phyloP scores from a whole-genome alignment of 2,113 vertebrate species.

The Lasiurus borealis region DNA sequence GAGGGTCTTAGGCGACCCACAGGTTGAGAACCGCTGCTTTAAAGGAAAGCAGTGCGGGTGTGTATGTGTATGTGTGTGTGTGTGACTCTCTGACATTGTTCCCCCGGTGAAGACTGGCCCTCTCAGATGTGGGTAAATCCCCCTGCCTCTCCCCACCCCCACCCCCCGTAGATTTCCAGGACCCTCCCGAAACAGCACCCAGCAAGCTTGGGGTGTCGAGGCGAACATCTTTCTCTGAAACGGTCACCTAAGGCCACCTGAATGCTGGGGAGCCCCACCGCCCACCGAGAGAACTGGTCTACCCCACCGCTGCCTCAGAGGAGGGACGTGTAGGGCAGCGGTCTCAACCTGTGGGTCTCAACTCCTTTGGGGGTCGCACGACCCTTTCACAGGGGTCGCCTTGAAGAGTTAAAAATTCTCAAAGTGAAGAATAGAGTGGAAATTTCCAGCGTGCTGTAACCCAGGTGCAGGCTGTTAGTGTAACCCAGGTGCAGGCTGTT shows the following conservation, averaged over 20 bases:
- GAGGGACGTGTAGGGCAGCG: background rate
- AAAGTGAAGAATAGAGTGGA: too few species aligned
- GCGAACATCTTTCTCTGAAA: background rate
- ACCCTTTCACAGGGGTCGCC: too few species aligned
- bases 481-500: too few species aligned
- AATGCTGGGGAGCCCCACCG: background rate
- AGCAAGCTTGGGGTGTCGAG: background rate
- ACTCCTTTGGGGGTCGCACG: too few species aligned
- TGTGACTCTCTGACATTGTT: background rate
- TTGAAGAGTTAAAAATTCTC: too few species aligned
- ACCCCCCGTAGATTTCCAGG: background rate
- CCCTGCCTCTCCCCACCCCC: too few species aligned
- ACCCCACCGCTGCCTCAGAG: accelerated
- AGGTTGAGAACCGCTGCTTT: too few species aligned
- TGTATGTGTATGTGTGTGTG: too few species aligned
- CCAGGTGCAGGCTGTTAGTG: too few species aligned
- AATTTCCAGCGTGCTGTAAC: too few species aligned
- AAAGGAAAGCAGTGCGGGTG: background rate
- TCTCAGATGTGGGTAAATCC: background rate
- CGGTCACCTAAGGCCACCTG: background rate
- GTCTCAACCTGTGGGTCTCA: too few species aligned
- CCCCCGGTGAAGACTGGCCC: background rate
- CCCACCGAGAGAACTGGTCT: background rate
- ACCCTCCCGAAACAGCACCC: background rate
- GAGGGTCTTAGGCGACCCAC: too few species aligned